Percentiles rank a stretch among this genome's conserved stretches.
Evolutionary conservation across 53 echinoderm and acorn worm species (phyloP).

Genomic region (Mesocentrotus franciscanus): DNA sequence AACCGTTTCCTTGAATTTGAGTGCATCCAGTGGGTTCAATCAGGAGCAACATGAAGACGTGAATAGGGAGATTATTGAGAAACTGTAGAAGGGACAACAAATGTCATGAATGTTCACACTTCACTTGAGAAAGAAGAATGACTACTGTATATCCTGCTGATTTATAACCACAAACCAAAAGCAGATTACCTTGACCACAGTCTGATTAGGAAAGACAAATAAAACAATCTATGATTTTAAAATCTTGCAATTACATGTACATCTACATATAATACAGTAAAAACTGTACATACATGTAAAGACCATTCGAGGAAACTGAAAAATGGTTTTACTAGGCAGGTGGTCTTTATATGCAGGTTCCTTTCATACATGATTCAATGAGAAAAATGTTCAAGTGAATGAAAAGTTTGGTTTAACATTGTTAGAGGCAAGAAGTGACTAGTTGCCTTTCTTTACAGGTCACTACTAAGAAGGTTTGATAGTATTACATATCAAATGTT

Average conservation of each 20-base stretch:
- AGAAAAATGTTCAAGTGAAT: no score
- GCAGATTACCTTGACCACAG: not conserved
- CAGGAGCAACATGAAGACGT: not conserved
- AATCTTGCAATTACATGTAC: not conserved
- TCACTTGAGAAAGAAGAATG: not conserved
- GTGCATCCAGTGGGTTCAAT: not conserved
- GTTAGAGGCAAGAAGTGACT: no score
- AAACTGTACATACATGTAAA: no score
- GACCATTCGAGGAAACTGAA: no score
- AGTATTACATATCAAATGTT: no score
- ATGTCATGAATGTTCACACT: not conserved
- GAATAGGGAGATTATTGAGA: not conserved
- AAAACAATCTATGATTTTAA: not conserved
- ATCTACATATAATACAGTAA: no score
- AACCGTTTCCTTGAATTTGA: not conserved
- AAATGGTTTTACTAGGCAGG: no score
- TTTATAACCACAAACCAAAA: not conserved
- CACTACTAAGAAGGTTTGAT: no score
- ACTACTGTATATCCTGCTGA: not conserved
- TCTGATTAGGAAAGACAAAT: not conserved
- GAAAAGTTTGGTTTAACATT: no score
- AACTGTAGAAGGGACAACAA: not conserved
- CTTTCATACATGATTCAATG: no score
- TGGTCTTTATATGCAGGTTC: no score
- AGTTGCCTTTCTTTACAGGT: no score